Evolutionary conservation across 2,888 invertebrate species (phyloP).

Genomic region (Antitype chi): DNA sequence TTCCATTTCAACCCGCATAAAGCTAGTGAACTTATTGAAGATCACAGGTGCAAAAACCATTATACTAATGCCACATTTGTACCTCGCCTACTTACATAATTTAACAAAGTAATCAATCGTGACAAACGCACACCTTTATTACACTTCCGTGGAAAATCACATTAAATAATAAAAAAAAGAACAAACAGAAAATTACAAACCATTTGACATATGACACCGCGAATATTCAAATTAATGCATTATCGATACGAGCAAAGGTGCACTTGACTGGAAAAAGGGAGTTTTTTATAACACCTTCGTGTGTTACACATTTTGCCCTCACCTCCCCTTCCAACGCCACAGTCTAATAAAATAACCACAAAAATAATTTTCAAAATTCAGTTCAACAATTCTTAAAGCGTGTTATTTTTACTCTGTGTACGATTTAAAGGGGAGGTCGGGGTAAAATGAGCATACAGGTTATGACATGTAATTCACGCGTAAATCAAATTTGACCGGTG

Average conservation of each 20-base stretch:
- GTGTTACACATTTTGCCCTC: conserved; percentile 70
- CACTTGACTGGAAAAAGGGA: conserved; percentile 85
- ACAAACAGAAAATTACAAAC: conserved; percentile 89
- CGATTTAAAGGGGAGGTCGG: conserved; percentile 65
- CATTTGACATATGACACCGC: conserved; percentile 91
- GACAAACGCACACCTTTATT: conserved; percentile 65
- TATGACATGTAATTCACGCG: conserved; percentile 90
- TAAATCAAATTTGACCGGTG: conserved; percentile 91
- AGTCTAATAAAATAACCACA: conserved; percentile 66
- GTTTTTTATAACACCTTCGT: conserved; percentile 80
- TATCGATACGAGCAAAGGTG: conserved; percentile 87
- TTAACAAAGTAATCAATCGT: conserved; percentile 61
- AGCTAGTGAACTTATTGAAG: not conserved
- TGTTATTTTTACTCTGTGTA: conserved; percentile 69
- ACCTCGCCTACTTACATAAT: conserved; percentile 54
- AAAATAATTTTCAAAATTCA: conserved; percentile 13
- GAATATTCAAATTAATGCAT: conserved; percentile 91
- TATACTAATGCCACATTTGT: conserved; percentile 44
- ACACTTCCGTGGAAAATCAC: conserved; percentile 81
- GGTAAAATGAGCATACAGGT: conserved; percentile 78
- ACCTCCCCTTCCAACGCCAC: conserved; percentile 64
- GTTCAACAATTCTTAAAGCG: not conserved
- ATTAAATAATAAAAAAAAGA: conserved; percentile 79
- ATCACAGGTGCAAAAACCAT: conserved; percentile 53
- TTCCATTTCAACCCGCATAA: not conserved